These are phyloP conservation scores for Conger conger DNA, from an alignment of 2,113 vertebrate genomes.

Conservation along the genomic window DNA sequence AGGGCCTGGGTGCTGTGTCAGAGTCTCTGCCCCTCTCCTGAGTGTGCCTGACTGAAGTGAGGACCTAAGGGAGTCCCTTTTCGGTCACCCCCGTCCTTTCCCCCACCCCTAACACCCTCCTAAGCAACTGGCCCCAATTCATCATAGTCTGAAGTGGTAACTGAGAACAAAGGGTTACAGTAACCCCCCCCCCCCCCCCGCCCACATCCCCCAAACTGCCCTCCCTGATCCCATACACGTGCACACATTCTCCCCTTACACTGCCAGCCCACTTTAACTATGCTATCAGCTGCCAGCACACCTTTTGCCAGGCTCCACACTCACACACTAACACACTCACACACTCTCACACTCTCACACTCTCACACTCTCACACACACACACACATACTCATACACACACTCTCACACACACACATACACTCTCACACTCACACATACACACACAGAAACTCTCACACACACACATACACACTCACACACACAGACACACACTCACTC, in stretches of 20 bases:
- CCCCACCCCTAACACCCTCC: background rate
- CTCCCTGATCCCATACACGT: background rate
- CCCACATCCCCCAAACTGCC: too few species aligned
- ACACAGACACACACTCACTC: too few species aligned
- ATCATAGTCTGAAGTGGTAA: conserved; percentile 19
- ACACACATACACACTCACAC: too few species aligned
- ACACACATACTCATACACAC: too few species aligned
- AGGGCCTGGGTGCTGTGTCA: background rate
- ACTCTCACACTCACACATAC: too few species aligned
- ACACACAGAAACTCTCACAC: too few species aligned
- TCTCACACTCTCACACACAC: too few species aligned
- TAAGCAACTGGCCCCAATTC: conserved; percentile 27
- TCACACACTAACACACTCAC: background rate
- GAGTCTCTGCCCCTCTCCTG: background rate
- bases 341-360: background rate
- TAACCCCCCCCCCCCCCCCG: background rate
- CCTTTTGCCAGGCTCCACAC: conserved; percentile 15
- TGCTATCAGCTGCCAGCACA: conserved; percentile 13
- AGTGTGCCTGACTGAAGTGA: background rate
- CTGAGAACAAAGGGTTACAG: conserved; percentile 1
- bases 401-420: too few species aligned
- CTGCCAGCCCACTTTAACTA: background rate
- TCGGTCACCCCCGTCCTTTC: background rate
- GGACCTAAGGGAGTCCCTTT: background rate
- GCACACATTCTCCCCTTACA: conserved; percentile 9